Evolutionary conservation across 2,797 vertebrate species (phyloP).

Genomic region (Chrosomus eos): DNA sequence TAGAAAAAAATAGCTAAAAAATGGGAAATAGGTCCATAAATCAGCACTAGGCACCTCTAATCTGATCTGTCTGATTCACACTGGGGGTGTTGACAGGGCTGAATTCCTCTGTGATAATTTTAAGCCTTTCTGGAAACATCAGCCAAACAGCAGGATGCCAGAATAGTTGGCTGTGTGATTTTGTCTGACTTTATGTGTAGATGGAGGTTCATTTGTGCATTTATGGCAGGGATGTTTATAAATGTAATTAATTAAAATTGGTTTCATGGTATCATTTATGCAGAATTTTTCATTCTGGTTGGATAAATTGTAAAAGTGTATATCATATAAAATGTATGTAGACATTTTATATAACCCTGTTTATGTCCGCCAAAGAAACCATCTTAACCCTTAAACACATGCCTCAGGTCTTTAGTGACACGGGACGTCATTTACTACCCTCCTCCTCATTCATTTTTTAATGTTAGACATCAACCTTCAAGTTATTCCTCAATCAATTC

Average conservation of each 20-base stretch:
- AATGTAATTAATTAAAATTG: background rate
- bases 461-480: no score
- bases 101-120: constrained; percentile 45
- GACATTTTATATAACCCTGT: background rate
- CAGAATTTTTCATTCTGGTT: background rate
- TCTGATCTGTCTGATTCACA: constrained; percentile 44
- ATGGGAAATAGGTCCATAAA: constrained; percentile 41
- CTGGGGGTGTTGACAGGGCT: constrained; percentile 42
- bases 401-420: no score
- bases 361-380: background rate
- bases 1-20: constrained; percentile 3
- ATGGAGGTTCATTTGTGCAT: background rate
- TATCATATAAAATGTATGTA: background rate
- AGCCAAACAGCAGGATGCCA: constrained; percentile 43
- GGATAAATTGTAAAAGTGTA: background rate
- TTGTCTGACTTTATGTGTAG: background rate
- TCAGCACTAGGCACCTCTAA: constrained; percentile 47
- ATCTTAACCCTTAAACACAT: background rate
- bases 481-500: no score
- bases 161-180: constrained; percentile 18
- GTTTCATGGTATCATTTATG: background rate
- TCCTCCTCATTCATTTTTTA: no score
- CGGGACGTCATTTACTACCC: no score
- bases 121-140: constrained; percentile 47
- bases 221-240: background rate